Evolutionary conservation across 2,113 vertebrate species (phyloP), one percentile per base, ranked within the genome.

Genomic region (Thunnus thynnus): DNA sequence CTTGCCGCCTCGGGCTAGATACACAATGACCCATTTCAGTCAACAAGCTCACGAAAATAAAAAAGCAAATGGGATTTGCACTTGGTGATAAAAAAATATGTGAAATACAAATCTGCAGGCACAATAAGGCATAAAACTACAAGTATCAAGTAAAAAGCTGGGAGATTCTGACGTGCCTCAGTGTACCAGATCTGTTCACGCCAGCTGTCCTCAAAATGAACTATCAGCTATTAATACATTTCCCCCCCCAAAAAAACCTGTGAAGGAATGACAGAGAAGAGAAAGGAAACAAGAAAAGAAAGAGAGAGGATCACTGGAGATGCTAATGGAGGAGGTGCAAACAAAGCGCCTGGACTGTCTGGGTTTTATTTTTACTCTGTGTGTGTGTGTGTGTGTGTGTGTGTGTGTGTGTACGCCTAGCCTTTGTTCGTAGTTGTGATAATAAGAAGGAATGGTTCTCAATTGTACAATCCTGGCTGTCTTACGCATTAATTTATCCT

Each of bases 1-100:
- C 78, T 81, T 50, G 58, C 74, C 12, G 80, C 88, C 74, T 62
- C 4, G 0, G 85, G 88, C 85, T 78, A 27, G 55, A 78, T 74
- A 63, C 86, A 88, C 79, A 79, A 81, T 88, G 89, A 92, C 86
- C 88, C 86, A 92, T 82, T 91, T 87, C 79, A 93, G 86, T 91
- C 88, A 85, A 71, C 72, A 76, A 62, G 47, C 56, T 30, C 14
- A 75, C 20, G 50, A 52, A n/a, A 66, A 78, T 76, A 61, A 79
- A 84, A 11, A 82, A 13, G 80, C 60, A 58, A 77, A 82, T 70
- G 18, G 51, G 50, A 83, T 78, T 83, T 73, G 20, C 11, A 4
- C 27, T 50, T 18, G 30, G 30, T 30, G 66, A 75, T 65, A 76
- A 76, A 71, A 64, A 61, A 57, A 72, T 18, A 68, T 41, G 47